Percentiles rank a stretch among this genome's conserved stretches.
Conservation (phyloP, 2,888 invertebrate genomes). For the Lepidochrysops patricia region DNA sequence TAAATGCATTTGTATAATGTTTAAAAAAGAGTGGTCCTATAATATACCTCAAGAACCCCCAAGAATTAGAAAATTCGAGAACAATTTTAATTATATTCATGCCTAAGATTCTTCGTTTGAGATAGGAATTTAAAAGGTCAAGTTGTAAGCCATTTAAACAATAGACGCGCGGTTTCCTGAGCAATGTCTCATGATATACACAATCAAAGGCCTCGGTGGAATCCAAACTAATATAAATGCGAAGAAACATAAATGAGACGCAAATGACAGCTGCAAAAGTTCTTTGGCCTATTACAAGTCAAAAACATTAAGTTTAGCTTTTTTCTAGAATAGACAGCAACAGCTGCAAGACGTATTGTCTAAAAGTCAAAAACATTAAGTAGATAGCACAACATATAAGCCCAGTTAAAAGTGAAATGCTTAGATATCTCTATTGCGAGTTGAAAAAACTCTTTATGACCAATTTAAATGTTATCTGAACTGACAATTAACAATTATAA, state of each 20-base stretch:
- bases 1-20: neutral
- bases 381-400: neutral
- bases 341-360: neutral
- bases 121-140: slow-evolving; percentile 3
- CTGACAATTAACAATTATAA: neutral
- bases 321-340: neutral
- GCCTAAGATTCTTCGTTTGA: neutral
- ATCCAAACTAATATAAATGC: neutral
- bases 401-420: neutral
- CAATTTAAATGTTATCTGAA: slow-evolving; percentile 5
- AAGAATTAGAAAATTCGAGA: neutral
- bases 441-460: slow-evolving; percentile 4
- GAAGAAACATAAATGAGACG: neutral
- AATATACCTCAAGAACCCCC: neutral
- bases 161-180: neutral
- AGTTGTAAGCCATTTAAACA: neutral
- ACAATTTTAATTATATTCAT: neutral
- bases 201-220: neutral
- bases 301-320: neutral
- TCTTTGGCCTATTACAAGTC: neutral
- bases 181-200: neutral
- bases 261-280: neutral
- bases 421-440: neutral
- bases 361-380: neutral
- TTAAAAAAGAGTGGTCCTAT: neutral